These are phyloP conservation scores for Cyanoderma ruficeps DNA, from an alignment of 2,113 vertebrate genomes.

Conservation along the genomic window DNA sequence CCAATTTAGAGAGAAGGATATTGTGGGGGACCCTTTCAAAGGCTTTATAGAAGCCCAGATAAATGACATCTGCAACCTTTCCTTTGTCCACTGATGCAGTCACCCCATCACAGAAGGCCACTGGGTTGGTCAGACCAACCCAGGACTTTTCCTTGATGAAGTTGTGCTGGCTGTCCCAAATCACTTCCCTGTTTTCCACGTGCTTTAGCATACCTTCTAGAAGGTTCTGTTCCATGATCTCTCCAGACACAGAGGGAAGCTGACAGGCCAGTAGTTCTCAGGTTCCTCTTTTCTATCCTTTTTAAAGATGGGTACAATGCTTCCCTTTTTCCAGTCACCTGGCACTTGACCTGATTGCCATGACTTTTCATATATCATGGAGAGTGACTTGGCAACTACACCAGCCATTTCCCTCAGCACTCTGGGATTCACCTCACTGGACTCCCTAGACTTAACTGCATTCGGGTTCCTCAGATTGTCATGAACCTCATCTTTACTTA, in stretches of 20 bases:
- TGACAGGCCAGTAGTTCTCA: background rate
- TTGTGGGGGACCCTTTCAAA: background rate
- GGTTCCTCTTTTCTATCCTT: background rate
- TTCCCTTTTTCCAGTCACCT: background rate
- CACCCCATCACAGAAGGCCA: background rate
- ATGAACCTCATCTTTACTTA: background rate
- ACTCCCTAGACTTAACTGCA: no score
- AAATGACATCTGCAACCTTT: background rate
- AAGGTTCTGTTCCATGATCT: background rate
- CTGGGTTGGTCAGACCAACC: background rate
- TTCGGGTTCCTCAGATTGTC: background rate
- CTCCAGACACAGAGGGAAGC: background rate
- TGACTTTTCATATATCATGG: background rate
- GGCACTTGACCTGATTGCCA: background rate
- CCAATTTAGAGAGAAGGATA: background rate
- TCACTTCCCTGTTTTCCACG: background rate
- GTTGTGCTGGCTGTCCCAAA: background rate
- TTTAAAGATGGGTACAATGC: background rate
- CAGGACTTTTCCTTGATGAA: background rate
- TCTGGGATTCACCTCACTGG: rapidly evolving
- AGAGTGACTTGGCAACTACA: background rate
- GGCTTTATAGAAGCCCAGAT: background rate
- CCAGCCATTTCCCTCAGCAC: background rate
- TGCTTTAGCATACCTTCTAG: background rate
- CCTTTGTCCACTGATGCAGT: background rate